A percentile compares a stretch with the other conserved stretches of the same genome.
Conservation (phyloP, 2,888 invertebrate species). For the Megalurothrips usitatus region DNA sequence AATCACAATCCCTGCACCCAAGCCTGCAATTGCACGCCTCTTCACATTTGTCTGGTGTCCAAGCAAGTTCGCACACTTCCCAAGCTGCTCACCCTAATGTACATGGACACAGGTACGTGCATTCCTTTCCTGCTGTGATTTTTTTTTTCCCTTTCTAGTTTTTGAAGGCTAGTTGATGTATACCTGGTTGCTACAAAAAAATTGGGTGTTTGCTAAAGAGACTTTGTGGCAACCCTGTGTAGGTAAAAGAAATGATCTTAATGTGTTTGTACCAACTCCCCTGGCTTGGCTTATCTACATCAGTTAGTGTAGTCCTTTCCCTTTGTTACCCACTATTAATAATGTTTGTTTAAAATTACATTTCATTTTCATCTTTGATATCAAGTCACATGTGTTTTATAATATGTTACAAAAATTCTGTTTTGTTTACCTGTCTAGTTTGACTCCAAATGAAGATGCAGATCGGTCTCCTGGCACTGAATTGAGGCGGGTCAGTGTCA, state of each 20-base stretch:
- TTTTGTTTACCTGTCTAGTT: slow-evolving; percentile 39
- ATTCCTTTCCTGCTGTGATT: not conserved
- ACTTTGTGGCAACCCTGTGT: no score
- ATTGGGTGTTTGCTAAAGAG: no score
- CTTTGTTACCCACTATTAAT: no score
- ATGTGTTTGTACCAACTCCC: not conserved
- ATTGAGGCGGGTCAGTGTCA: slow-evolving; percentile 47
- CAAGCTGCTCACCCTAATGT: not conserved
- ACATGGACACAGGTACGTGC: not conserved
- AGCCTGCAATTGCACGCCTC: slow-evolving; percentile 8
- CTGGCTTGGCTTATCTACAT: not conserved
- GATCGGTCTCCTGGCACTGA: slow-evolving; percentile 44
- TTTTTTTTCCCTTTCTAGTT: not conserved
- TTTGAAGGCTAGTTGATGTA: not conserved
- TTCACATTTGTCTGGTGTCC: slow-evolving; percentile 4
- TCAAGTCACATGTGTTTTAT: no score
- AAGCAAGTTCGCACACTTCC: slow-evolving; percentile 1
- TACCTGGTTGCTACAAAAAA: no score
- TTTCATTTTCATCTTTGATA: no score
- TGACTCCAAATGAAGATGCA: slow-evolving; percentile 47
- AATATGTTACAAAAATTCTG: no score
- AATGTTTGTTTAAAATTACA: no score
- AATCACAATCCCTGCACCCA: not conserved
- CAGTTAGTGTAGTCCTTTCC: not conserved
- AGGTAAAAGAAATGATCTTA: no score